Conservation (phyloP, 2,797 vertebrate species). For the Philypnodon macrostomus region DNA sequence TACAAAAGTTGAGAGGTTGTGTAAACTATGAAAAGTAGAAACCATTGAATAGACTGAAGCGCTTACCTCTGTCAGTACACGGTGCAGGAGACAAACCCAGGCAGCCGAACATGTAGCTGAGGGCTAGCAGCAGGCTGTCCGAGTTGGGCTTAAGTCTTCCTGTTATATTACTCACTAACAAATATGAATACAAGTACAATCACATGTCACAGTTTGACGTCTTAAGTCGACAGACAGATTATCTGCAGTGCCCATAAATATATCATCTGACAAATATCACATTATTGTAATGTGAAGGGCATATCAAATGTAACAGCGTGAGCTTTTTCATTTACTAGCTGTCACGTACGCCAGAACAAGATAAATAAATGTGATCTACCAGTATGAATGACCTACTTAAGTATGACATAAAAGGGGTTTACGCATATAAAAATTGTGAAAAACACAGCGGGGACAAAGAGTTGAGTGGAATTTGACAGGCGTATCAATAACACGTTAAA, state of each 20-base stretch:
- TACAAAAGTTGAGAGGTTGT: too few relatives aligned
- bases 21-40: constrained; percentile 5
- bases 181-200: constrained; percentile 31
- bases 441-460: neutral
- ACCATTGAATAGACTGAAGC: neutral
- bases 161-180: constrained; percentile 85
- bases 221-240: constrained; percentile 7
- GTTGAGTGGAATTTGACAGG: neutral
- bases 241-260: constrained; percentile 13
- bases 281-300: constrained; percentile 15
- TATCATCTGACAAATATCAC: constrained; percentile 15
- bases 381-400: constrained; percentile 2
- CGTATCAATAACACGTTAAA: constrained; percentile 1
- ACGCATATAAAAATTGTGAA: neutral
- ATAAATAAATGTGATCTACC: constrained; percentile 29
- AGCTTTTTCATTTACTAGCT: constrained; percentile 6
- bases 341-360: constrained; percentile 5
- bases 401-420: constrained; percentile 1
- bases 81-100: constrained; percentile 65
- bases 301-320: constrained; percentile 6
- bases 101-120: constrained; percentile 89
- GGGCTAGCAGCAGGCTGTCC: constrained; percentile 83
- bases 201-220: constrained; percentile 13
- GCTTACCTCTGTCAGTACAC: constrained; percentile 73
- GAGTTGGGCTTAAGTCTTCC: constrained; percentile 76